Conservation (phyloP, 2,888 invertebrate genomes). For the Rotaria socialis region DNA sequence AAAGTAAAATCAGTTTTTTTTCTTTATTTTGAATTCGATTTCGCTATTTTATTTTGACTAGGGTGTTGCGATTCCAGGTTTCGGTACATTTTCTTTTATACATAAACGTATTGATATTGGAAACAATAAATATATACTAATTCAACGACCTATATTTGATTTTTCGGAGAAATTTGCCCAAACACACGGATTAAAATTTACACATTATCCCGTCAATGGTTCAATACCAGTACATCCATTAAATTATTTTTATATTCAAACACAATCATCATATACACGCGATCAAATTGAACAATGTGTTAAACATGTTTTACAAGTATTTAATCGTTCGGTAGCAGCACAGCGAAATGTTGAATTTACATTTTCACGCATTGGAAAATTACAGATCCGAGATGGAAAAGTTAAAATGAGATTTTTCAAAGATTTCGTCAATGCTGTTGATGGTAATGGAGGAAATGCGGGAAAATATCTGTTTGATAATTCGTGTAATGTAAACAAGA, state of each 20-base stretch:
- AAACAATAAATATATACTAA: conserved; percentile 56
- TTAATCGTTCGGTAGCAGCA: conserved; percentile 53
- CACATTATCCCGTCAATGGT: conserved; percentile 57
- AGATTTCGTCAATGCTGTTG: conserved; percentile 58
- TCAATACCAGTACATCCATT: conserved; percentile 57
- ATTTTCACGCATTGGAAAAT: conserved; percentile 56
- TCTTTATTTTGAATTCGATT: not conserved
- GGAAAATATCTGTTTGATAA: conserved; percentile 47
- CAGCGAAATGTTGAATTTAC: conserved; percentile 56
- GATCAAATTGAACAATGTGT: conserved; percentile 58
- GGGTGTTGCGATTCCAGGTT: conserved; percentile 56
- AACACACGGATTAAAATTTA: conserved; percentile 54
- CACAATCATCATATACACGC: conserved; percentile 57
- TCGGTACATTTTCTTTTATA: conserved; percentile 58
- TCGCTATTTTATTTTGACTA: conserved; percentile 49
- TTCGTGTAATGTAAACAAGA: not conserved
- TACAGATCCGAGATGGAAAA: conserved; percentile 54
- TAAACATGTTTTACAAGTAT: conserved; percentile 55
- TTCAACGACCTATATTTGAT: conserved; percentile 59
- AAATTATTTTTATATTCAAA: conserved; percentile 56
- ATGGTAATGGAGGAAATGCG: conserved; percentile 55
- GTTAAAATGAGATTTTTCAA: conserved; percentile 60
- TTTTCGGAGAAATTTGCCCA: conserved; percentile 58
- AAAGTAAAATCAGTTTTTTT: conserved; percentile 52
- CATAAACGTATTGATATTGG: conserved; percentile 59